A percentile compares a stretch with the other conserved stretches of the same genome.
Conservation (phyloP, 2,113 vertebrate species). For the Boleophthalmus pectinirostris region DNA sequence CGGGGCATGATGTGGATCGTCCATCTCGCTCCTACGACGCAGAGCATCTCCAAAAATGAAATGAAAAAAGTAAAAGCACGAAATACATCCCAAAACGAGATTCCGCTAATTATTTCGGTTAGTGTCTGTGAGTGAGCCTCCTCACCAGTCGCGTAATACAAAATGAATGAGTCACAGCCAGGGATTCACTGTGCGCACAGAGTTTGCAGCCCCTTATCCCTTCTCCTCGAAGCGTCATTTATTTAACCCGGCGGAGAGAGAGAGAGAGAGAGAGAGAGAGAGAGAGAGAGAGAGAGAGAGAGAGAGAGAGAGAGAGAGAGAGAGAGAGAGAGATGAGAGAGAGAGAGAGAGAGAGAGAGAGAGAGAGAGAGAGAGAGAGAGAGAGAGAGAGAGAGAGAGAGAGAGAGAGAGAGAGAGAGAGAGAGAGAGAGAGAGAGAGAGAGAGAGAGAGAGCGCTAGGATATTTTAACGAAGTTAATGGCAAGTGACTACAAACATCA, state of each 20-base stretch:
- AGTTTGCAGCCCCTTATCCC: slow-evolving; percentile 58
- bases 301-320: background rate
- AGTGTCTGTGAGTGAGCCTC: slow-evolving; percentile 38
- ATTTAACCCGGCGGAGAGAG: slow-evolving; percentile 19
- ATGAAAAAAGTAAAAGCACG: slow-evolving; percentile 10
- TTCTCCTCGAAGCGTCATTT: slow-evolving; percentile 64
- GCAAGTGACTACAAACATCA: slow-evolving; percentile 28
- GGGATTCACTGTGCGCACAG: slow-evolving; percentile 55
- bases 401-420: background rate
- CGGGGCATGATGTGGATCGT: slow-evolving; percentile 41
- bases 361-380: slow-evolving; percentile 1
- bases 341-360: slow-evolving; percentile 12
- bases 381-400: no score
- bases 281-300: slow-evolving; percentile 5
- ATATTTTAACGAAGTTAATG: slow-evolving; percentile 60
- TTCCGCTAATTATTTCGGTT: slow-evolving; percentile 54
- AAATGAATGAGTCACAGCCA: slow-evolving; percentile 73
- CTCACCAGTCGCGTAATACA: slow-evolving; percentile 52
- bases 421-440: slow-evolving; percentile 8
- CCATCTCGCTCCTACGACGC: slow-evolving; percentile 52
- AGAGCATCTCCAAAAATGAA: slow-evolving; percentile 44
- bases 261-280: background rate
- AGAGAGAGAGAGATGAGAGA: background rate
- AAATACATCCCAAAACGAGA: slow-evolving; percentile 21
- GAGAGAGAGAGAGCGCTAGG: background rate